A percentile compares a stretch with the other conserved stretches of the same genome.
Evolutionary conservation across 2,888 invertebrate genomes (phyloP).

Genomic region (Nasonia oneida): DNA sequence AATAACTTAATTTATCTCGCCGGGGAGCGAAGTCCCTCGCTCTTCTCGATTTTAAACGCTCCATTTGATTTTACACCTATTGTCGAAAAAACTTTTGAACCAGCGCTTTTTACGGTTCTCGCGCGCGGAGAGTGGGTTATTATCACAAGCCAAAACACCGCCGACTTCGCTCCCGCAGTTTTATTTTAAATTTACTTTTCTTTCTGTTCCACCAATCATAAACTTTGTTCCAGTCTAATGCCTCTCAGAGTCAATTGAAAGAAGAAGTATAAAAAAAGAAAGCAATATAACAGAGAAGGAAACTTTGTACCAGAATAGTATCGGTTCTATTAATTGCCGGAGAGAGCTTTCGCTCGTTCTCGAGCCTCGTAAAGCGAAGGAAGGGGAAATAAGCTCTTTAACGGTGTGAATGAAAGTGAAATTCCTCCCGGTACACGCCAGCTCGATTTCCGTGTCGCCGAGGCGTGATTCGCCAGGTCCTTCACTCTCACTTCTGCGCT

Average conservation of each 20-base stretch:
- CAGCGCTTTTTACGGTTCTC: neutral
- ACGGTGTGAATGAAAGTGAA: conserved; percentile 49
- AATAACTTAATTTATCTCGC: conserved; percentile 21
- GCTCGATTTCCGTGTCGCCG: conserved; percentile 58
- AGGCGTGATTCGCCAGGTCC: conserved; percentile 42
- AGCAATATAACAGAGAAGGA: neutral
- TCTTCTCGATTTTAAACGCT: neutral
- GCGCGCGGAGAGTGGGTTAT: neutral
- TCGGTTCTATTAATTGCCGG: conserved; percentile 52
- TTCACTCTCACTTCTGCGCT: conserved; percentile 18
- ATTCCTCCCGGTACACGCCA: conserved; percentile 17
- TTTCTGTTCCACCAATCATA: neutral
- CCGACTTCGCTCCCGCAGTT: conserved; percentile 4
- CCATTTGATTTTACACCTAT: neutral
- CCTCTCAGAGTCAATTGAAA: neutral
- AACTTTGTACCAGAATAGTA: conserved; percentile 4
- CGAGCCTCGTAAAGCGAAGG: conserved; percentile 32
- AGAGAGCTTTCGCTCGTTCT: conserved; percentile 24
- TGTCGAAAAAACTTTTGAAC: neutral
- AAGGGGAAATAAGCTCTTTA: conserved; percentile 59
- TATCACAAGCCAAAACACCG: neutral
- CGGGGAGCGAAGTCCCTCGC: neutral
- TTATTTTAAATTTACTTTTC: conserved; percentile 18
- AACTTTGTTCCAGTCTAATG: neutral
- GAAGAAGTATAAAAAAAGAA: neutral